These are phyloP conservation scores for Steinernema carpocapsae DNA, from an alignment of 2,888 invertebrate species.

Conservation along the genomic window DNA sequence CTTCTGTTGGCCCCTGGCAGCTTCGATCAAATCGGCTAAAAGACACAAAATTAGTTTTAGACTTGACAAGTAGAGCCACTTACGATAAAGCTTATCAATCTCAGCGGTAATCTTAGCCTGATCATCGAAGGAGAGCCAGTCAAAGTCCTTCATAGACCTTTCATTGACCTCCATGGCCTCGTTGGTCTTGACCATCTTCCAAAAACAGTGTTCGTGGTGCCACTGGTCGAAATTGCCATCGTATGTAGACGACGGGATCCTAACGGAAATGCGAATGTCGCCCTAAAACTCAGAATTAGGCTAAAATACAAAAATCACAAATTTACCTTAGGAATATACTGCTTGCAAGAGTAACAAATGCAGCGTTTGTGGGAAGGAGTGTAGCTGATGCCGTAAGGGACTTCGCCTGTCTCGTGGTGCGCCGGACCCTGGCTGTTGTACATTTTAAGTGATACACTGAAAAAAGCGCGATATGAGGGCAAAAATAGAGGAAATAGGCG, in stretches of 20 bases:
- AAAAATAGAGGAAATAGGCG: no score
- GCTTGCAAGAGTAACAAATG: neutral
- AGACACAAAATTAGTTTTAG: neutral
- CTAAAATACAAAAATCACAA: neutral
- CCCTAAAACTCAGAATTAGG: neutral
- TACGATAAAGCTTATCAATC: slow-evolving; percentile 23
- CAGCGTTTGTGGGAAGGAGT: neutral
- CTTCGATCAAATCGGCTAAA: slow-evolving; percentile 1
- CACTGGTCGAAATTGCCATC: slow-evolving; percentile 28
- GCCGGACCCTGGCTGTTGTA: neutral
- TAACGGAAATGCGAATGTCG: slow-evolving; percentile 21
- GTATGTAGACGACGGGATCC: slow-evolving; percentile 24
- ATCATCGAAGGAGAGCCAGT: neutral
- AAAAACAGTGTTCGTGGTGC: slow-evolving; percentile 66
- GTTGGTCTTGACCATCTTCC: slow-evolving; percentile 54
- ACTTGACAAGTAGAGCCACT: neutral
- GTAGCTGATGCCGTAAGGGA: slow-evolving; percentile 8
- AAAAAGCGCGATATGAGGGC: no score
- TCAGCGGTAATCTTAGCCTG: neutral
- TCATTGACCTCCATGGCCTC: slow-evolving; percentile 5
- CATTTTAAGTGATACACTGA: neutral
- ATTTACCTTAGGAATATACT: neutral
- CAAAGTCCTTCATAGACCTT: slow-evolving; percentile 7
- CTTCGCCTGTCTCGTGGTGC: neutral
- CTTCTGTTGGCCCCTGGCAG: neutral